Evolutionary conservation across 2,888 invertebrate genomes (phyloP), one percentile per base, ranked within the genome.

Genomic region (Neocrepidodera transversa): DNA sequence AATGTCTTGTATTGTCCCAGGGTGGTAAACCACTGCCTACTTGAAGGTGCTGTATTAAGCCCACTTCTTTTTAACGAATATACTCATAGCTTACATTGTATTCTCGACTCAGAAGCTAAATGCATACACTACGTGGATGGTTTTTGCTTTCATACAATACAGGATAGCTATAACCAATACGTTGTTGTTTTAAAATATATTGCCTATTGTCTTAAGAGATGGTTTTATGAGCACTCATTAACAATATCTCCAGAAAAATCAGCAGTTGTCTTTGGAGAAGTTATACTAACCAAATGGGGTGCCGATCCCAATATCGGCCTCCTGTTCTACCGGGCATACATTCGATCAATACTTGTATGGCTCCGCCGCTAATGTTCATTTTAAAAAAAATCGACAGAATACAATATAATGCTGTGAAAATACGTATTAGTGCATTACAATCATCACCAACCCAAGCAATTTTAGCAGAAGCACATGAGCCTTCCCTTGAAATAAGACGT

Each of bases 1-100:
- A 54, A 54, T 45, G 7, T 14, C 8, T 20, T 45, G 20, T 45
- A 45, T 32, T 43, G 45, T 2, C 45, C 36, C 4, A 54, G 36
- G 10, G 10, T 10, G 28, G 28, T 28, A 4, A 28, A 28, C 28
- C 28, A 28, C 5, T 14, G 40, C 3, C 3, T 40, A 17, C 17
- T 16, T 8, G 16, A 40, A 40, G 16, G 40, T 8, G 40, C 40
- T 6, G 40, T 40, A 7, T n/a, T 40, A 4, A 18, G 17, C 16
- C 17, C 40, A 7, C 40, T 40, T 16, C 16, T 40, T n/a, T 40
- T 18, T 11, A 40, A 16, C 16, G 16, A 6, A 16, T 17, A 40
- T 18, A 17, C 40, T 18, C 16, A 16, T 10, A 11, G 11, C 5
- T 8, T 40, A 11, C 40, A 28, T 10, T 7, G 8, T 28, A 28